Conservation (phyloP, 2,888 invertebrate genomes). For the Cephonodes hylas region DNA sequence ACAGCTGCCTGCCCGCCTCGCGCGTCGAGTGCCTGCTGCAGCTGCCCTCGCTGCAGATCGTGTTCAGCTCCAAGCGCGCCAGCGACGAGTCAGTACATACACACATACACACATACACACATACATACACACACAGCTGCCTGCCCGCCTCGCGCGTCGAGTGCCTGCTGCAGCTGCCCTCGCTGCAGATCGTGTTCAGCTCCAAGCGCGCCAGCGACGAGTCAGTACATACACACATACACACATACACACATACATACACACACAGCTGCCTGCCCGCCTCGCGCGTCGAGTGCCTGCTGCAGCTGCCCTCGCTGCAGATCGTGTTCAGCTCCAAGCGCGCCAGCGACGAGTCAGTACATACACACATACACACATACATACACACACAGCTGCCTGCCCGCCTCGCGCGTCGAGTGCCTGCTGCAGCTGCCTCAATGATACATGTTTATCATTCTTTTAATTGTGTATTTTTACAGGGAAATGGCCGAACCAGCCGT, state of each 20-base stretch:
- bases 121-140: constrained; percentile 86
- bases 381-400: background rate
- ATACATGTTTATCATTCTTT: too few species aligned
- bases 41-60: constrained; percentile 97
- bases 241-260: background rate
- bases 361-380: background rate
- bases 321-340: constrained; percentile 97
- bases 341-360: constrained; percentile 86
- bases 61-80: constrained; percentile 96
- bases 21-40: constrained; percentile 97
- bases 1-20: constrained; percentile 95
- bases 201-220: constrained; percentile 93
- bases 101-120: background rate
- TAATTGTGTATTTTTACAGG: constrained; percentile 45
- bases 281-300: constrained; percentile 96
- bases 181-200: constrained; percentile 98
- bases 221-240: constrained; percentile 49
- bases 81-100: constrained; percentile 84
- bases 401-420: too few species aligned
- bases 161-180: constrained; percentile 96
- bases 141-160: constrained; percentile 97
- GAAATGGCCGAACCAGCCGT: constrained; percentile 83
- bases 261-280: constrained; percentile 92
- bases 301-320: constrained; percentile 97
- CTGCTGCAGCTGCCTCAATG: too few species aligned